Base-by-base conservation (phyloP, 1,140 invertebrate genomes). In the Drosophila orena region DNA sequence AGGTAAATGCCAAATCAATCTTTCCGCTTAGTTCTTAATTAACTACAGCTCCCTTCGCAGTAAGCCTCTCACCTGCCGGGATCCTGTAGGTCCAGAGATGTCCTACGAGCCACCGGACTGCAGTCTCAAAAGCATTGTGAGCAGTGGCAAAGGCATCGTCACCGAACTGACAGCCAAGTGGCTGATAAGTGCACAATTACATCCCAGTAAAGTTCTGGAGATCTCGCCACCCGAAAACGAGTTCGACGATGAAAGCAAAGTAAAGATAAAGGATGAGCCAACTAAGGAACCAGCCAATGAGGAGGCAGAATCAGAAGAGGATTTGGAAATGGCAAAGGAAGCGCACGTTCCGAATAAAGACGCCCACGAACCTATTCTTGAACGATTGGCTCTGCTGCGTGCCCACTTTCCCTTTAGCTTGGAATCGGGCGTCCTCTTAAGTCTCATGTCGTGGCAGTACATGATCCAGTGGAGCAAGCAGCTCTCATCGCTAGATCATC, bases 401-500 rank as follows among this genome's bases (percentile, higher is more conserved):
- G 93, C 94, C 40, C 95, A 96, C 92, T 98, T 98, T 92, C 97
- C 97, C 1, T 95, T 97, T 60, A 98, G 97, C 92, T 93, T 98
- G 37, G 95, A 96, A 24, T 94, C 95, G 34, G 95, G 96, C 79
- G 94, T 96, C 35, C 92, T 98, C 30, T 92, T 98, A 37, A 95
- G 96, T 11, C 97, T 98, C 92, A 95, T 98, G 93, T 95, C 95
- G 77, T 98, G 97, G 98, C 97, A 98, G 91, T 97, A 97, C 93
- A 94, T 96, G 60, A 94, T 96, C 68, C 94, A 94, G 54, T 98
- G 97, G 97, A 96, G 96, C 91, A 97, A 96, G 92, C 94, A 96
- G 76, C 94, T 96, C 61, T 94, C 95, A 49, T 93, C 94, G 56
- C 93, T 96, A n/a, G 92, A 94, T 2, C 93, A 94, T 75, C 93